Percentiles rank a stretch among this genome's conserved stretches.
Evolutionary conservation across 2,888 invertebrate species (phyloP).

Genomic region (Alitta virens): DNA sequence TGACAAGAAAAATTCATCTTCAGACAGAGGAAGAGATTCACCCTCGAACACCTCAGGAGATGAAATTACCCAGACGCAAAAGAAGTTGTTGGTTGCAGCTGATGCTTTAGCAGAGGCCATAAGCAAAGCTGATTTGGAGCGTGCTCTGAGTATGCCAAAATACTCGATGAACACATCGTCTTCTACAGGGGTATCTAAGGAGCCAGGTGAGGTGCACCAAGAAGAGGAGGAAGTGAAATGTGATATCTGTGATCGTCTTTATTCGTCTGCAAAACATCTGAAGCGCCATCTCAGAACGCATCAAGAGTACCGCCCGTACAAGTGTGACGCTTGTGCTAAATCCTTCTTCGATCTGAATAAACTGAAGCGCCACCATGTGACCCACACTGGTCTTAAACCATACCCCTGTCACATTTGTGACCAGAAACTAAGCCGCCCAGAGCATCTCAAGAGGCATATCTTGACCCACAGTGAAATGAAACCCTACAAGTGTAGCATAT

Average conservation of each 20-base stretch:
- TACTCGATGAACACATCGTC: too few relatives aligned
- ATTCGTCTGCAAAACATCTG: not conserved
- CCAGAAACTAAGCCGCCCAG: slow-evolving; percentile 25
- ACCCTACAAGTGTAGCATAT: slow-evolving; percentile 28
- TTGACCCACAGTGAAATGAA: slow-evolving; percentile 28
- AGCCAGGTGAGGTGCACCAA: too few relatives aligned
- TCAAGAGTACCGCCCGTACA: slow-evolving; percentile 29
- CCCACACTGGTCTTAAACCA: slow-evolving; percentile 30
- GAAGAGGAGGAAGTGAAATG: not conserved
- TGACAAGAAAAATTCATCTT: too few relatives aligned
- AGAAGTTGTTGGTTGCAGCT: not conserved
- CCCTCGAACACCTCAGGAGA: too few relatives aligned
- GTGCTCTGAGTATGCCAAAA: too few relatives aligned
- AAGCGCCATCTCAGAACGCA: slow-evolving; percentile 30
- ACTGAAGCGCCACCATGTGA: slow-evolving; percentile 28
- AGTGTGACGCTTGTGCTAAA: slow-evolving; percentile 25
- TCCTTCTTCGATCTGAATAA: slow-evolving; percentile 30
- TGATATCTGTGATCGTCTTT: not conserved
- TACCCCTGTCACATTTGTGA: slow-evolving; percentile 32
- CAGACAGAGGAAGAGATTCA: too few relatives aligned
- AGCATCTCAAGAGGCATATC: slow-evolving; percentile 31
- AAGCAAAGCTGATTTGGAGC: too few relatives aligned
- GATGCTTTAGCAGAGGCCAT: not conserved
- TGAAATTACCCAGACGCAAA: too few relatives aligned
- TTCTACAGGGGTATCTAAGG: too few relatives aligned